phyloP scores from a whole-genome alignment of 2,888 invertebrate genomes.

The Eristalis tenax region DNA sequence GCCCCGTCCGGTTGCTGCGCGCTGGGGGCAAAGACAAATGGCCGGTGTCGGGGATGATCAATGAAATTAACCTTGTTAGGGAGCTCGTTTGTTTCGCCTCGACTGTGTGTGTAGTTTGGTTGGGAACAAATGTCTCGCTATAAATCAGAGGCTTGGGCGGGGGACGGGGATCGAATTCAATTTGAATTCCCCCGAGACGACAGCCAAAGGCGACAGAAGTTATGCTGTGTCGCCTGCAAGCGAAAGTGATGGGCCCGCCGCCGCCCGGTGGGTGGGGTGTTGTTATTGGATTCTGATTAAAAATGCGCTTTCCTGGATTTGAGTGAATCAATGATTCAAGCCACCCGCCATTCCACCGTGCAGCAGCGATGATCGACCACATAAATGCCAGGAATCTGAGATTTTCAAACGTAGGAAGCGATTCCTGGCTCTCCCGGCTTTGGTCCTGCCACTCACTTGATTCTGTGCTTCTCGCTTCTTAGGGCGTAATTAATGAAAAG shows the following conservation, averaged over 20 bases:
- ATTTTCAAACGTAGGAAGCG: not conserved
- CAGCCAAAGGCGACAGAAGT: constrained; percentile 30
- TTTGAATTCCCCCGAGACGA: constrained; percentile 76
- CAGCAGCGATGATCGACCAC: constrained; percentile 28
- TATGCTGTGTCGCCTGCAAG: constrained; percentile 22
- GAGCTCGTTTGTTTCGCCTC: constrained; percentile 76
- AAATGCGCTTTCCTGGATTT: not conserved
- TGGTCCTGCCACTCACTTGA: not conserved
- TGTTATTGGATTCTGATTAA: constrained; percentile 22
- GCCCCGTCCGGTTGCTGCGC: not conserved
- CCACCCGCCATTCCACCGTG: not conserved
- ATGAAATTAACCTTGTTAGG: constrained; percentile 81
- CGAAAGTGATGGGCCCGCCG: not conserved
- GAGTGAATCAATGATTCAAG: constrained; percentile 20
- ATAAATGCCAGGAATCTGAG: constrained; percentile 27
- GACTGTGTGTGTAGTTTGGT: constrained; percentile 66
- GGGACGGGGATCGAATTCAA: constrained; percentile 73
- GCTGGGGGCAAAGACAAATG: constrained; percentile 78
- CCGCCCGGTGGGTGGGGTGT: not conserved
- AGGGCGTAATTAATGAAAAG: constrained; percentile 78
- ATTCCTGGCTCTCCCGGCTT: not conserved
- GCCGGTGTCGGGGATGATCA: constrained; percentile 74
- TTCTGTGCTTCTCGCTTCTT: constrained; percentile 33
- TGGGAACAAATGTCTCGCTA: constrained; percentile 63
- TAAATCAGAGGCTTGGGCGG: constrained; percentile 72